Conservation (phyloP, 1,140 invertebrate species). For the Bombyx mandarina region DNA sequence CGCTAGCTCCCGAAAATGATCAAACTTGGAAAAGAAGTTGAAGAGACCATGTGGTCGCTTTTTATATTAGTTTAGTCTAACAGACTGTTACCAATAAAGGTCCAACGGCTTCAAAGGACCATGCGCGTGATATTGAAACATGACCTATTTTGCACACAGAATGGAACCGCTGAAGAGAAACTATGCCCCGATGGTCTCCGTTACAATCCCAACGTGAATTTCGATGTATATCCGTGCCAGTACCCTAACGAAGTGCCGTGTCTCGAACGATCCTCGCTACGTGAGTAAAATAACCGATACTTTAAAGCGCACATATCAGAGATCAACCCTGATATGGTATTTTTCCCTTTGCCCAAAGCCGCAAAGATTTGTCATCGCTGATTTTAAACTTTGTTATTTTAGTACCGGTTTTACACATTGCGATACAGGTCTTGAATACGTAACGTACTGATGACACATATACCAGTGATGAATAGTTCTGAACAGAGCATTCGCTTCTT, state of each 20-base stretch:
- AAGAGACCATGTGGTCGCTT: too few species aligned
- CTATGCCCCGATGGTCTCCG: conserved; percentile 87
- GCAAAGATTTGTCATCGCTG: conserved; percentile 9
- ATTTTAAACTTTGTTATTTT: conserved; percentile 13
- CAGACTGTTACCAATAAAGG: too few species aligned
- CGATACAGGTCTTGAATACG: conserved; percentile 3
- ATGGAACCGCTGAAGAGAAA: conserved; percentile 82
- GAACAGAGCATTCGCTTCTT: conserved; percentile 1
- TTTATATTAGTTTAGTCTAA: too few species aligned
- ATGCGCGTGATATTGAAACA: too few species aligned
- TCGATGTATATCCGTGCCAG: conserved; percentile 83
- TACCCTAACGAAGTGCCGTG: conserved; percentile 89
- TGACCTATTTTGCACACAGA: conserved; percentile 37
- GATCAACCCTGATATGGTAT: conserved; percentile 3
- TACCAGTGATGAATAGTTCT: background rate
- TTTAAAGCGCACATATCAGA: background rate
- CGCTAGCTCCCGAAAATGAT: too few species aligned
- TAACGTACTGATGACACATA: conserved; percentile 4
- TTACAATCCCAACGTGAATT: conserved; percentile 81
- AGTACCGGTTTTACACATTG: conserved; percentile 1
- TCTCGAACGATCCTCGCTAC: conserved; percentile 76
- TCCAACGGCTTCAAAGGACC: too few species aligned
- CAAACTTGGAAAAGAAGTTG: too few species aligned
- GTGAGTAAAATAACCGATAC: conserved; percentile 72
- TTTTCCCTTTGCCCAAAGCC: conserved; percentile 7